Base-by-base conservation (phyloP, 2,797 vertebrate genomes). In the Erithacus rubecula region DNA sequence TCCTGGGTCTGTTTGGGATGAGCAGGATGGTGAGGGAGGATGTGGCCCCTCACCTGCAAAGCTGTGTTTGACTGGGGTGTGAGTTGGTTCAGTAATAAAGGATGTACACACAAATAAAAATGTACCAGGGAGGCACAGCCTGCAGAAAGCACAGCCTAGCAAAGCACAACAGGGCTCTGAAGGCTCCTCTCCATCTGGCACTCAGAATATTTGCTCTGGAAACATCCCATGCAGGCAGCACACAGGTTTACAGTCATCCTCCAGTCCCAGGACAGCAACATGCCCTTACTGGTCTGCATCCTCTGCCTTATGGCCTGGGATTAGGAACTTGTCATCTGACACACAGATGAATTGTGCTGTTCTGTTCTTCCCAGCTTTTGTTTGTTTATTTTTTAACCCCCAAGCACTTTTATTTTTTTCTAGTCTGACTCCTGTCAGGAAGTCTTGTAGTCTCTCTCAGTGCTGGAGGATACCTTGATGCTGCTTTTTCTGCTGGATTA, bases 171-270 rank as follows among this genome's bases (percentile, higher is more conserved):
- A 34, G 80, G 83, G 86, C 79, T 86, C 26, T 58, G 91, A 94
- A 75, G 46, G 94, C 96, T 97, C 92, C 96, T 97, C 96, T 97
- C 97, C 94, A 81, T 97, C 95, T 94, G 97, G 97, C 97, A 96
- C 96, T 95, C 27, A 15, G 67, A 68, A 64, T 94, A 77, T 95
- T 95, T 82, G 20, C 82, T 10, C 62, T 92, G 87, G 91, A 90
- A 92, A 64, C 72, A 87, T 79, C 94, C 80, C 72, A 5, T 36
- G 52, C 26, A 72, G 52, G 43, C 83, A 44, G 65, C 43, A 26
- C 37, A 27, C 63, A 67, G 84, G 23, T 90, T 84, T 85, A 0
- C 53, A 49, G 80, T 41, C 8, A 8, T 63, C 82, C 81, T 43
- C 8, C 11, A 37, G 60, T 92, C 92, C 89, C 87, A 43, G 77